Conservation (phyloP, 2,113 vertebrate species). For the Dasyornis broadbenti region DNA sequence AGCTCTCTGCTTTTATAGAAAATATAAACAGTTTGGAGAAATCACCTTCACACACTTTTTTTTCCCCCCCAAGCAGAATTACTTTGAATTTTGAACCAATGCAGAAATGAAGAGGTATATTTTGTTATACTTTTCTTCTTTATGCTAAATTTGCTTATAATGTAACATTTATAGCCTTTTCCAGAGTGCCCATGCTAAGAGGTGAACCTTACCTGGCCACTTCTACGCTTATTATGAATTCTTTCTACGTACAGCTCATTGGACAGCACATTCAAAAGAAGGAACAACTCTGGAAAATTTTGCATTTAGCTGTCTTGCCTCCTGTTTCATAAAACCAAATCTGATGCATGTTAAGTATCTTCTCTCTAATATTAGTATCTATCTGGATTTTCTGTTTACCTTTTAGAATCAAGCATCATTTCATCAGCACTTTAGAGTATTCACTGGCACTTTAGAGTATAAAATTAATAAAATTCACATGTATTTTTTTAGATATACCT, state of each 20-base stretch:
- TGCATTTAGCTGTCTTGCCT: neutral
- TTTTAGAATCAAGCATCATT: neutral
- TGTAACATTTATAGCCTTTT: neutral
- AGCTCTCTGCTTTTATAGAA: slow-evolving; percentile 1
- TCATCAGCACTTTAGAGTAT: neutral
- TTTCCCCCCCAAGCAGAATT: neutral
- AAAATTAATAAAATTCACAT: neutral
- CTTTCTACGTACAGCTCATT: neutral
- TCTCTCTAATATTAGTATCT: neutral
- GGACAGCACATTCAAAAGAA: neutral
- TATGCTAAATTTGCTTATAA: neutral
- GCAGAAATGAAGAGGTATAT: neutral
- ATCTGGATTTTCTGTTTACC: neutral
- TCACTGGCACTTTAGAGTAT: neutral
- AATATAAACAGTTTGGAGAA: neutral
- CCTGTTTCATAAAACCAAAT: slow-evolving; percentile 4
- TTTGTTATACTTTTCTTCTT: neutral
- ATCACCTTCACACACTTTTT: neutral
- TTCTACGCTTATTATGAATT: neutral
- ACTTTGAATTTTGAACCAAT: neutral
- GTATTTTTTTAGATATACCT: neutral
- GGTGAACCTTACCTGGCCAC: neutral
- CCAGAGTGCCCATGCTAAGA: neutral
- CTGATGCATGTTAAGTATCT: neutral
- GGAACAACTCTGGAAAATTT: neutral